phyloP scores from a whole-genome alignment of 2,888 invertebrate species.

The Drosophila nigricruria region DNA sequence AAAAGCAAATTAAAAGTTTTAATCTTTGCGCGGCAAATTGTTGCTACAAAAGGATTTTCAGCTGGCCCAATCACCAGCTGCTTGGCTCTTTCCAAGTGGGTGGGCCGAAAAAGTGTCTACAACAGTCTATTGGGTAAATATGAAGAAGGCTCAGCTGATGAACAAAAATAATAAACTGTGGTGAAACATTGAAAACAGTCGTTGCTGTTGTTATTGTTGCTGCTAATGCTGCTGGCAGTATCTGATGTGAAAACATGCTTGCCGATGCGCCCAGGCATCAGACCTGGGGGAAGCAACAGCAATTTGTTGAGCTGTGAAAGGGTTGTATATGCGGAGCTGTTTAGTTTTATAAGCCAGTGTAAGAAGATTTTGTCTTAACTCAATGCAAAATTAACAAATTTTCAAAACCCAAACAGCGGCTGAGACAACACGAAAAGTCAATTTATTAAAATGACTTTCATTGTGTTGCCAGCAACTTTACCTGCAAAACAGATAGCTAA shows the following conservation, averaged over 20 bases:
- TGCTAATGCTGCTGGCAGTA: constrained; percentile 39
- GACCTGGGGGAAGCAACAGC: constrained; percentile 35
- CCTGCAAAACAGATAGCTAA: constrained; percentile 1
- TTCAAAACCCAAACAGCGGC: constrained; percentile 66
- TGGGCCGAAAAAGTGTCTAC: constrained; percentile 39
- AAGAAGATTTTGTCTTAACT: constrained; percentile 82
- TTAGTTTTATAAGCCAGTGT: constrained; percentile 78
- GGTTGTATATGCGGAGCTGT: constrained; percentile 41
- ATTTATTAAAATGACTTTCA: constrained; percentile 57
- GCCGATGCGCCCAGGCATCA: constrained; percentile 42
- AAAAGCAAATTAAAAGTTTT: constrained; percentile 83
- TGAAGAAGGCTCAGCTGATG: constrained; percentile 61
- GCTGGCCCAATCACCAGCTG: constrained; percentile 30
- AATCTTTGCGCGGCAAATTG: constrained; percentile 79
- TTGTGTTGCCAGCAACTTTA: constrained; percentile 24
- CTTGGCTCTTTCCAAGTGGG: background rate
- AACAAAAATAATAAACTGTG: constrained; percentile 80
- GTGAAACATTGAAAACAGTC: constrained; percentile 46
- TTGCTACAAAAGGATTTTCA: constrained; percentile 67
- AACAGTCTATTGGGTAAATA: constrained; percentile 32
- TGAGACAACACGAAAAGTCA: constrained; percentile 73
- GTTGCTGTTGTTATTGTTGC: constrained; percentile 18
- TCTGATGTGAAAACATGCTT: constrained; percentile 67
- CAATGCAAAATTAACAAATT: constrained; percentile 82
- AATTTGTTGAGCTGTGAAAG: constrained; percentile 51